These are phyloP conservation scores for Agrilus planipennis DNA, from an alignment of 1,140 invertebrate genomes.

Conservation along the genomic window DNA sequence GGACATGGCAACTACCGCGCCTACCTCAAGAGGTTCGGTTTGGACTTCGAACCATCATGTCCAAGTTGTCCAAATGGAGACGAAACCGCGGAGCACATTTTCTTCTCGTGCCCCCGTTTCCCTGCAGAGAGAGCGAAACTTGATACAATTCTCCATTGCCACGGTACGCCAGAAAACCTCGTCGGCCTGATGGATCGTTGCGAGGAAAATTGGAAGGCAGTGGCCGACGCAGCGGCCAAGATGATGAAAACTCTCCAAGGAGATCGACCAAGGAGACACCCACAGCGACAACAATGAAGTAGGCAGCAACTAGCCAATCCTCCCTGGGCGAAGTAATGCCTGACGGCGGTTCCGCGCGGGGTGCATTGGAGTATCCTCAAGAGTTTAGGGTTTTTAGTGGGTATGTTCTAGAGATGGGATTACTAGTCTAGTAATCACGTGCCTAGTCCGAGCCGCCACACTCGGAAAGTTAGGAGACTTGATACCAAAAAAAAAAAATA, in stretches of 20 bases:
- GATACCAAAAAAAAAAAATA: too few species aligned
- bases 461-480: too few species aligned
- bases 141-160: background rate
- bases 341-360: too few species aligned
- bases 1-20: constrained; percentile 4
- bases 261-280: background rate
- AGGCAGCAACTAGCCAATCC: too few species aligned
- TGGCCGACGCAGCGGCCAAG: background rate
- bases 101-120: background rate
- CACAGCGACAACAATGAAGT: too few species aligned
- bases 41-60: background rate
- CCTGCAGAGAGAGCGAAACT: background rate
- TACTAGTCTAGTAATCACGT: too few species aligned
- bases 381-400: too few species aligned
- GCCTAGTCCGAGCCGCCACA: too few species aligned
- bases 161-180: background rate
- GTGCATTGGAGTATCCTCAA: too few species aligned
- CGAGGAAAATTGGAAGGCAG: background rate
- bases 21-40: background rate
- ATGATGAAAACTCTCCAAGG: background rate
- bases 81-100: background rate
- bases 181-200: background rate
- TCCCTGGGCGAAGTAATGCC: too few species aligned
- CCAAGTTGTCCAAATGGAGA: background rate
- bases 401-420: too few species aligned